A percentile compares a stretch with the other conserved stretches of the same genome.
phyloP scores from a whole-genome alignment of 2,113 vertebrate species.

The Piprites chloris region DNA sequence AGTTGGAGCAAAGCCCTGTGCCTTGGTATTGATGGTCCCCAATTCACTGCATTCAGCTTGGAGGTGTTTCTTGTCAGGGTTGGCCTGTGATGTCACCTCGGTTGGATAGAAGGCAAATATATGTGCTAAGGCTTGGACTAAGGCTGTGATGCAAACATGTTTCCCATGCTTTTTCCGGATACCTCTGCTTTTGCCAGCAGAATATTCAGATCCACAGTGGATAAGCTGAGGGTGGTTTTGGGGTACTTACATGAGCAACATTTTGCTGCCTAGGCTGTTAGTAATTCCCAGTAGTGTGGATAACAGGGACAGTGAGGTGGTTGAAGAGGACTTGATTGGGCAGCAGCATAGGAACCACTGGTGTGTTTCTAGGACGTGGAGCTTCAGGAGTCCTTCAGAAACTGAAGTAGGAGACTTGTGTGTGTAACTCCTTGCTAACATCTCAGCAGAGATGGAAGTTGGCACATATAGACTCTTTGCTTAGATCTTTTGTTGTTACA shows the following conservation, averaged over 20 bases:
- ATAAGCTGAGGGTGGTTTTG: fast-evolving
- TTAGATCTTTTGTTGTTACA: constrained; percentile 52
- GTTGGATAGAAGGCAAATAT: neutral
- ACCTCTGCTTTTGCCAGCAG: neutral
- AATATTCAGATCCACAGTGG: fast-evolving
- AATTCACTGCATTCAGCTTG: neutral
- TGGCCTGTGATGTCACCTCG: too few relatives aligned
- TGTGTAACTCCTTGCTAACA: neutral
- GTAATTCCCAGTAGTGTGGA: fast-evolving
- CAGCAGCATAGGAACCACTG: too few relatives aligned
- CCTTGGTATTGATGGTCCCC: neutral
- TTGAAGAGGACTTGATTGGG: neutral
- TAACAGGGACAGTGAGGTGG: fast-evolving
- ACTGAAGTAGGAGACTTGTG: neutral
- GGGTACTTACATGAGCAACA: fast-evolving
- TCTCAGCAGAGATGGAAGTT: constrained; percentile 46
- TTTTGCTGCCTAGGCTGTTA: neutral
- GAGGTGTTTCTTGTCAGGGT: neutral
- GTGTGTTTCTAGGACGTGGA: fast-evolving
- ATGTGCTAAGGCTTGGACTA: neutral
- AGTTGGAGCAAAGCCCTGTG: neutral
- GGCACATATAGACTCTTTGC: constrained; percentile 51
- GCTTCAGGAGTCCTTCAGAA: neutral
- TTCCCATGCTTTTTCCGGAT: too few relatives aligned
- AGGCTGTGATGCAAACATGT: fast-evolving